Evolutionary conservation across 2,888 invertebrate species (phyloP).

Genomic region (Epicampocera succincta): DNA sequence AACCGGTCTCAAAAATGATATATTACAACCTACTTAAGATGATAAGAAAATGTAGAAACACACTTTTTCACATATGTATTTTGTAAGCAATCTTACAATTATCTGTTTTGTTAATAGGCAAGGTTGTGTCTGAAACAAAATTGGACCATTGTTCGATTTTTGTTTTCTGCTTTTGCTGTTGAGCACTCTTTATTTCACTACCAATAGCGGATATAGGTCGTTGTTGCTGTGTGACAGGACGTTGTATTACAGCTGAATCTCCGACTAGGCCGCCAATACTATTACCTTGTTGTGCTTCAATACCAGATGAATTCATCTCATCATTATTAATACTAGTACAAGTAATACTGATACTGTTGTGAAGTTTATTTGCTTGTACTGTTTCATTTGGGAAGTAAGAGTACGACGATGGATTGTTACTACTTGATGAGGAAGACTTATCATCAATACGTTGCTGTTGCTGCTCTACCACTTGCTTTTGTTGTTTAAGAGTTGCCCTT

Average conservation of each 20-base stretch:
- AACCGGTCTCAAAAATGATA: slow-evolving; percentile 55
- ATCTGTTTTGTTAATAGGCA: slow-evolving; percentile 57
- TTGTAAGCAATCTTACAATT: slow-evolving; percentile 55
- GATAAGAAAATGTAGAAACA: background rate
- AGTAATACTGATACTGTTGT: slow-evolving; percentile 79
- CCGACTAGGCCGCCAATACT: slow-evolving; percentile 74
- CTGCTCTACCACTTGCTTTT: slow-evolving; percentile 43
- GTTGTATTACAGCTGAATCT: slow-evolving; percentile 78
- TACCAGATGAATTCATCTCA: slow-evolving; percentile 59
- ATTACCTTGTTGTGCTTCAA: slow-evolving; percentile 29
- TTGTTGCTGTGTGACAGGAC: slow-evolving; percentile 74
- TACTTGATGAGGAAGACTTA: slow-evolving; percentile 43
- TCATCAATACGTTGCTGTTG: slow-evolving; percentile 39
- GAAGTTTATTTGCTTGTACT: slow-evolving; percentile 73
- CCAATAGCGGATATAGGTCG: slow-evolving; percentile 80
- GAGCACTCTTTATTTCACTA: slow-evolving; percentile 79
- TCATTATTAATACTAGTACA: slow-evolving; percentile 75
- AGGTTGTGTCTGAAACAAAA: slow-evolving; percentile 56
- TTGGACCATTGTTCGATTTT: slow-evolving; percentile 74
- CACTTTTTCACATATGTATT: background rate
- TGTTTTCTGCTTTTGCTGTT: slow-evolving; percentile 78
- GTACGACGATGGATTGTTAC: slow-evolving; percentile 69
- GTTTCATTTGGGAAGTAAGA: slow-evolving; percentile 76
- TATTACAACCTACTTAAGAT: slow-evolving; percentile 58
- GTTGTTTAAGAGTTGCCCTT: slow-evolving; percentile 74